phyloP scores from a whole-genome alignment of 2,888 invertebrate species.

The Andrena camellia region DNA sequence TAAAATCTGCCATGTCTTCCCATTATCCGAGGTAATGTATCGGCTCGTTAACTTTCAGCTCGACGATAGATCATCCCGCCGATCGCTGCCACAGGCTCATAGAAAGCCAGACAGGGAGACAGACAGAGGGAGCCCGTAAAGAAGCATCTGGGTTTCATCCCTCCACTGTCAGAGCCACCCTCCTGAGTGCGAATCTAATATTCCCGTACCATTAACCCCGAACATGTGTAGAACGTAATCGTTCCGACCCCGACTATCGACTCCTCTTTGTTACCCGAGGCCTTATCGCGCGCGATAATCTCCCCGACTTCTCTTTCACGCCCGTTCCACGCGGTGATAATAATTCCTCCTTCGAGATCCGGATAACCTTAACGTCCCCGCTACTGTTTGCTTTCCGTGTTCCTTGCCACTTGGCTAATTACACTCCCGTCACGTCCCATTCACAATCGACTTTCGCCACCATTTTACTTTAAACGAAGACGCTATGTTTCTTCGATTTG shows the following conservation, averaged over 20 bases:
- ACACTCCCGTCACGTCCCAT: no score
- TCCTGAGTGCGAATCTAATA: constrained; percentile 73
- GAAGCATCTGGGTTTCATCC: constrained; percentile 59
- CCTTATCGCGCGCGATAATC: constrained; percentile 50
- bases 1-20: constrained; percentile 49
- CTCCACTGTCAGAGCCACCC: constrained; percentile 45
- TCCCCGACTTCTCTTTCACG: constrained; percentile 28
- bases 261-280: constrained; percentile 7
- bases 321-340: constrained; percentile 17
- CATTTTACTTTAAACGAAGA: no score
- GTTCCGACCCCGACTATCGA: constrained; percentile 57
- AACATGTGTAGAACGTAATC: constrained; percentile 76
- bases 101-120: constrained; percentile 1
- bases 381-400: constrained; percentile 14
- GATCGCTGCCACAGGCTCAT: constrained; percentile 34
- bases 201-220: constrained; percentile 80
- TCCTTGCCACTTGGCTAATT: not conserved
- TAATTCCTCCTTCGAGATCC: constrained; percentile 23
- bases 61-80: constrained; percentile 62
- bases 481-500: no score
- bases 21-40: constrained; percentile 68
- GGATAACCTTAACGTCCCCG: not conserved
- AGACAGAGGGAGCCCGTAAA: constrained; percentile 16
- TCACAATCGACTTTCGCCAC: not conserved
- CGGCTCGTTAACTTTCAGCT: constrained; percentile 70